A percentile compares a stretch with the other conserved stretches of the same genome.
Conservation (phyloP, 1,140 invertebrate species). For the Drosophila bocki region DNA sequence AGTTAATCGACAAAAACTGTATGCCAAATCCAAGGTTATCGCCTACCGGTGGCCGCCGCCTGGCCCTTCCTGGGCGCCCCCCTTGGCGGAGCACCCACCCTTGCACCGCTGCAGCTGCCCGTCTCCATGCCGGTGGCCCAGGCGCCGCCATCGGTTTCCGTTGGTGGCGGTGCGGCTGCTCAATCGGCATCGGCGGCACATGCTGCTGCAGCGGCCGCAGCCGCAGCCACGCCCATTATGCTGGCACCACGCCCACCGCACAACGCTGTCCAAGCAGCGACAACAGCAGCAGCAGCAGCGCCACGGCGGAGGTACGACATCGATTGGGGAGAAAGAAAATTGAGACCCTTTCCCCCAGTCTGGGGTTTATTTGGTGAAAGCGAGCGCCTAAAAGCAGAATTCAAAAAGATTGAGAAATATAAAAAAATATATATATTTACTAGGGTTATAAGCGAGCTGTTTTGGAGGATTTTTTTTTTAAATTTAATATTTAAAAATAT, state of each 20-base stretch:
- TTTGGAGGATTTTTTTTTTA: background rate
- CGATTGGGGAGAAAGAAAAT: constrained; percentile 11
- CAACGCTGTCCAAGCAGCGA: constrained; percentile 76
- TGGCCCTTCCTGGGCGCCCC: constrained; percentile 85
- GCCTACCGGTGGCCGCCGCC: constrained; percentile 86
- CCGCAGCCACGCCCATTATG: constrained; percentile 85
- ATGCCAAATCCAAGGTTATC: constrained; percentile 86
- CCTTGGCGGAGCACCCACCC: constrained; percentile 85
- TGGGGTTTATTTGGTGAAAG: constrained; percentile 39
- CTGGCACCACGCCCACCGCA: constrained; percentile 84
- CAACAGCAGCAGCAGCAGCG: constrained; percentile 86
- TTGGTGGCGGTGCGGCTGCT: constrained; percentile 23
- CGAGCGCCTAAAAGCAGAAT: constrained; percentile 74
- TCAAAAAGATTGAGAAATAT: constrained; percentile 59
- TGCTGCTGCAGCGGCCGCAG: constrained; percentile 85
- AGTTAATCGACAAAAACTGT: constrained; percentile 31
- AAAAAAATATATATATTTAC: constrained; percentile 7
- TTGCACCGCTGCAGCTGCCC: constrained; percentile 85
- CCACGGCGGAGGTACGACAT: constrained; percentile 85
- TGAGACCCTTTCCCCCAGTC: background rate
- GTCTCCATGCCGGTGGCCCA: constrained; percentile 66
- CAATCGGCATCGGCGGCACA: constrained; percentile 83
- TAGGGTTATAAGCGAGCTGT: constrained; percentile 13
- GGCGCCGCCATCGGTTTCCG: constrained; percentile 82
- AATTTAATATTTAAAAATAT: background rate